These are phyloP conservation scores for Hydrochoerus hydrochaeris DNA, from an alignment of 2,113 vertebrate genomes.

Conservation along the genomic window DNA sequence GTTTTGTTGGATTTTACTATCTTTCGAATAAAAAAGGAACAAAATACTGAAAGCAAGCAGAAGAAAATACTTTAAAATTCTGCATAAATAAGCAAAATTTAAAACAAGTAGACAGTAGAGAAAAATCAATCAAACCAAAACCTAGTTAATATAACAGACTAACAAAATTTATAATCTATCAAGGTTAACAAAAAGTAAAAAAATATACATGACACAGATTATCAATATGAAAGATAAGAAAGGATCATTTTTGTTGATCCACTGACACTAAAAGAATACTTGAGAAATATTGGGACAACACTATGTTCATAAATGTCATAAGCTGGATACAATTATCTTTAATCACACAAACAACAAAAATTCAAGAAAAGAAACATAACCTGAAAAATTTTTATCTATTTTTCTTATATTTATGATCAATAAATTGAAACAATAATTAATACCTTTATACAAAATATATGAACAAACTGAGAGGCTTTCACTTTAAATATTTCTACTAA, in stretches of 20 bases:
- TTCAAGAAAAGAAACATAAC: not conserved
- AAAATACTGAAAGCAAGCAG: not conserved
- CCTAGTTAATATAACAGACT: not conserved
- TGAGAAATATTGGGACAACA: not conserved
- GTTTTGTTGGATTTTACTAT: too few species aligned
- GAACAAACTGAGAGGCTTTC: not conserved
- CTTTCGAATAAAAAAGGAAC: too few species aligned
- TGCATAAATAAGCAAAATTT: not conserved
- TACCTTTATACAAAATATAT: not conserved
- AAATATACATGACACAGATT: not conserved
- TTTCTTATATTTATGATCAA: not conserved
- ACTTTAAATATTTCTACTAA: not conserved
- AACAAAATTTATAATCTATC: not conserved
- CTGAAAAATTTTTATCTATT: not conserved
- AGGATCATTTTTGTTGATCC: not conserved
- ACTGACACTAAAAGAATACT: not conserved
- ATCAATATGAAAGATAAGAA: not conserved
- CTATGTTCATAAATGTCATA: not conserved
- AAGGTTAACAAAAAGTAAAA: not conserved
- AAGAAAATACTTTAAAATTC: not conserved
- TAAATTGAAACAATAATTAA: slow-evolving; percentile 21
- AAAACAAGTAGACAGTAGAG: not conserved
- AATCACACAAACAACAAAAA: not conserved
- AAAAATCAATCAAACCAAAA: not conserved
- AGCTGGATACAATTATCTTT: not conserved